Evolutionary conservation across 1,140 invertebrate genomes (phyloP), one percentile per base, ranked within the genome.

Genomic region (Hydropsyche tenuis): DNA sequence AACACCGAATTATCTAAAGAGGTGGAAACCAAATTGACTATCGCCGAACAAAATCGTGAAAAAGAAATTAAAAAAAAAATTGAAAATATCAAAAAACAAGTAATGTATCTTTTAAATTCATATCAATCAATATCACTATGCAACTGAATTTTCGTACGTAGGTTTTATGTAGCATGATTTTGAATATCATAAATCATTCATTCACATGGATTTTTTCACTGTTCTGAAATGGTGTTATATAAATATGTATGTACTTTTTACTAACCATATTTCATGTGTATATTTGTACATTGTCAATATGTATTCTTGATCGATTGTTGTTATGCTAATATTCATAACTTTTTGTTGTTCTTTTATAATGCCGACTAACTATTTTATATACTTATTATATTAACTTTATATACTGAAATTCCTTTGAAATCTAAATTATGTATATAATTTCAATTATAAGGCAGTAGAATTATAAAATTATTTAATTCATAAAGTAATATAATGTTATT

Each of bases 1-100:
- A 87, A 88, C 78, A 87, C 88, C 79, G 89, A 90, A 81, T 88
- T 89, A 73, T 86, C 88, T 46, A 88, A 89, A 78, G 89, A 92
- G 81, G 87, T 93, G 78, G 89, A 91, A 82, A 89, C 86, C 79
- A 93, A 92, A 85, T 86, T 93, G 73, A 89, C 87, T 73, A 85
- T 88, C 74, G 92, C 92, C 71, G 91, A 93, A 82, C 87, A 88
- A 79, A 94, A 94, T 80, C 87, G 93, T 63, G 90, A 92, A 81
- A 91, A 91, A 80, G 91, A 93, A 81, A 89, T 94, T 69, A 89
- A 93, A 84, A 91, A 90, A 83, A 92, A 91, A 86, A 84, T 93
- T 79, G 92, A 93, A 80, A 89, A 88, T 81, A 88, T 93, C 79
- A 92, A 91, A 80, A 91, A 93, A 86, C 91, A 93, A 86, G 91